Evolutionary conservation across 2,888 invertebrate species (phyloP), one percentile per base, ranked within the genome.

Genomic region (Platynereis dumerilii): DNA sequence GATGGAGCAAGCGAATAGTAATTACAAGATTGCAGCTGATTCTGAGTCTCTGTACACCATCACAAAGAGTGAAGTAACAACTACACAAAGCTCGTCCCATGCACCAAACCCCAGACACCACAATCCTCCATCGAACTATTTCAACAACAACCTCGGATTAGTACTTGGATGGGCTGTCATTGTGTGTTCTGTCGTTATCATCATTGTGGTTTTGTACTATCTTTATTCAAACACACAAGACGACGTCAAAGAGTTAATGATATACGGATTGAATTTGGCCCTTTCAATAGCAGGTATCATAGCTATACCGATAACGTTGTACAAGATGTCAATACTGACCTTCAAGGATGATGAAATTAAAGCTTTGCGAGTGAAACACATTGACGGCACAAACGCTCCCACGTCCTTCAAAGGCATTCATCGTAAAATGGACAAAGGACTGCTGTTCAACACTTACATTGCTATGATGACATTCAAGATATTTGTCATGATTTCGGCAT

Each of bases 401-500:
- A 26, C 20, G 1, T 34, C 24, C 15, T 39, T 10, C 15, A 20
- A 39, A 7, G 12, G 17, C 54, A 10, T 55, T 1, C 55, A 55
- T 28, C 15, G 55, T 20, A 27, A 24, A 1, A 26, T 61, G 10
- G 61, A 55, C 55, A 55, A 54, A 29, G 20, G 26, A 15, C 55
- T 61, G 3, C 55, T 61, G 1, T 2, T 17, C 17, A 28, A 15
- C 34, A 61, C 61, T 7, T 29, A 29, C 42, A 27, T 61, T 1
- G 61, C 55, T 15, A 22, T 29, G 17, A 44, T 61, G 55, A 27
- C 28, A 17, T 55, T 61, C 44, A 26, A 42, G 12, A 24, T 55
- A 2, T 39, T 54, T 34, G 24, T 15, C 2, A 55, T 61, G 61
- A 61, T 61, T 2, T 53, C 61, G 53, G 54, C 61, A 3, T 26